Evolutionary conservation across 2,113 vertebrate species (phyloP).

Genomic region (Pollachius pollachius): DNA sequence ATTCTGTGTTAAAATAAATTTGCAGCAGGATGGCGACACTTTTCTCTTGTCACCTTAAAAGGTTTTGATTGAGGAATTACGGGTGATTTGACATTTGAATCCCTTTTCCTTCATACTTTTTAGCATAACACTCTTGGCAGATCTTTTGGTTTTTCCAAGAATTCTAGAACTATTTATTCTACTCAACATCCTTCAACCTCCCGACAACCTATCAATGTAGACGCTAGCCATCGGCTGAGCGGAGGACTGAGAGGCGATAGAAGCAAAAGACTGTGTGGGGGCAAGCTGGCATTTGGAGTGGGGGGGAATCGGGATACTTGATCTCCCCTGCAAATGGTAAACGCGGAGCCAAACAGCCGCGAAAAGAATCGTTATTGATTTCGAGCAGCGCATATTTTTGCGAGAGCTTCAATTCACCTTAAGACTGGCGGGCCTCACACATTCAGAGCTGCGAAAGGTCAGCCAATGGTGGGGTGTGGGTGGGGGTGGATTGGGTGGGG

Average conservation of each 20-base stretch:
- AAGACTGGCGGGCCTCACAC: constrained; percentile 34
- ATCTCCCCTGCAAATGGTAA: constrained; percentile 46
- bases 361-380: constrained; percentile 61
- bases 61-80: no score
- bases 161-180: no score
- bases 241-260: neutral
- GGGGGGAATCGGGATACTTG: constrained; percentile 44
- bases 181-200: no score
- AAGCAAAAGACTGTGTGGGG: neutral
- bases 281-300: constrained; percentile 28
- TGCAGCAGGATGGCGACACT: no score
- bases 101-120: no score
- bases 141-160: no score
- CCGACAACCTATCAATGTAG: no score
- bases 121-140: no score
- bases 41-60: no score
- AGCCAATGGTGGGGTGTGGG: constrained; percentile 18
- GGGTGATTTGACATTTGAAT: no score
- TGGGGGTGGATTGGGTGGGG: neutral
- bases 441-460: constrained; percentile 50
- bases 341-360: constrained; percentile 33
- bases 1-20: no score
- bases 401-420: constrained; percentile 56
- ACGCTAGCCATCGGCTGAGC: no score
- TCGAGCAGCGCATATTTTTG: constrained; percentile 50